Base-by-base conservation (phyloP, 2,113 vertebrate genomes). In the Cromileptes altivelis region DNA sequence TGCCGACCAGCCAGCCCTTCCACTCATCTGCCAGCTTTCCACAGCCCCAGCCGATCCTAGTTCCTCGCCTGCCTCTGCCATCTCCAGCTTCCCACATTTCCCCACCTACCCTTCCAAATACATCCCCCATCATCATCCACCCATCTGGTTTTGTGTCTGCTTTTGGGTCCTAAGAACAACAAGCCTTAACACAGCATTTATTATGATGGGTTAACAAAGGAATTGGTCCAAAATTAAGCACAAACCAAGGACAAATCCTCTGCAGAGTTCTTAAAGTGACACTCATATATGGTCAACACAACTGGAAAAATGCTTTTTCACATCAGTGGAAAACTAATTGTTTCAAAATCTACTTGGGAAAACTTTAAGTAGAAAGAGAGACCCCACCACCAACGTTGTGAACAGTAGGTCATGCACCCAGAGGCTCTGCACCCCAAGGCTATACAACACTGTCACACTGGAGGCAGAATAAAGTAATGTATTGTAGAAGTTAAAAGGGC, bases 381-480 rank as follows among this genome's bases (percentile, higher is more conserved):
- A 56, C 62, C 15, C 25, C 30, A 74, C 6, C 21, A 67, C 8
- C 65, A 45, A 19, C 18, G 23, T 10, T 5, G 23, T 58, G n/a
- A n/a, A 62, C 71, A 84, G 42, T 21, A 40, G 45, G 63, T 49
- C 42, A 4, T 19, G 50, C 61, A 64, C 40, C 64, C 37, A 18
- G 47, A 67, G 77, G 71, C 53, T n/a, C 64, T 25, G 45, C 33
- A 60, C 19, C 33, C 71, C 3, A 37, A 68, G 64, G 86, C 60
- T 18, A 63, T 37, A 75, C 61, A 69, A 52, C 63, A 63, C 52
- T 75, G 57, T 85, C 71, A 60, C 61, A 58, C n/a, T 2, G 30
- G 27, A 77, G 50, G 45, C 49, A 73, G 61, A 55, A 77, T 70
- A 40, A 74, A 82, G 37, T 17, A 4, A 70, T 25, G 25, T 65